Base-by-base conservation (phyloP, 2,888 invertebrate genomes). In the Shargacucullia verbasci region DNA sequence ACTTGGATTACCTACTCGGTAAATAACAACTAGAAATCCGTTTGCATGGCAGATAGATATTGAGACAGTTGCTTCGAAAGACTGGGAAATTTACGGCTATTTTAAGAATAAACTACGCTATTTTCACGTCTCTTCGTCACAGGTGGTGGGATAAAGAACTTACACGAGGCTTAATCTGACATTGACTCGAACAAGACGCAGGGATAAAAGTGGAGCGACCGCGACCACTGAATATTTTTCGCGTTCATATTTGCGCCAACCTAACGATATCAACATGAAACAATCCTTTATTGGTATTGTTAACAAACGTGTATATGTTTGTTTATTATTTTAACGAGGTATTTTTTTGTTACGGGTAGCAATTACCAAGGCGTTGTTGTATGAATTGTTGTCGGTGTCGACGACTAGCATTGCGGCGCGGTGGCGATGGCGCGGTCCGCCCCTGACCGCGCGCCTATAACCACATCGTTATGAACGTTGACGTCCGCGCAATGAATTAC, bases 101-200 rank as follows among this genome's bases (percentile, higher is more conserved):
- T 77, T 70, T 56, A 60, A 73, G 76, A 81, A 76, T 73, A 70
- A 69, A 80, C 75, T 69, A 44, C 59, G 44, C 66, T 71, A 69
- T 75, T 79, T 71, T 71, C 73, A 64, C 66, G 64, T 59, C 66
- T 62, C 72, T 53, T 61, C 63, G 81, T 76, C 83, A 81, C 85
- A 86, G 86, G 85, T 86, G 86, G 75, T 66, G 44, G 83, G 79
- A 81, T 81, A 81, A 86, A 81, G 76, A 78, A 79, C 83, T 81
- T 80, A 78, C 73, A 69, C 66, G 76, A 70, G 71, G 81, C 77
- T 86, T 85, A 85, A 81, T 80, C 79, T 83, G 83, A 84, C 82
- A 83, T 78, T 82, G 79, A 80, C 74, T 83, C 69, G 73, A 73
- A 76, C 70, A 76, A 73, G 67, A 73, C 73, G 62, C 65, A 73